Evolutionary conservation across 2,888 invertebrate species (phyloP).

Genomic region (Andrena minutula): DNA sequence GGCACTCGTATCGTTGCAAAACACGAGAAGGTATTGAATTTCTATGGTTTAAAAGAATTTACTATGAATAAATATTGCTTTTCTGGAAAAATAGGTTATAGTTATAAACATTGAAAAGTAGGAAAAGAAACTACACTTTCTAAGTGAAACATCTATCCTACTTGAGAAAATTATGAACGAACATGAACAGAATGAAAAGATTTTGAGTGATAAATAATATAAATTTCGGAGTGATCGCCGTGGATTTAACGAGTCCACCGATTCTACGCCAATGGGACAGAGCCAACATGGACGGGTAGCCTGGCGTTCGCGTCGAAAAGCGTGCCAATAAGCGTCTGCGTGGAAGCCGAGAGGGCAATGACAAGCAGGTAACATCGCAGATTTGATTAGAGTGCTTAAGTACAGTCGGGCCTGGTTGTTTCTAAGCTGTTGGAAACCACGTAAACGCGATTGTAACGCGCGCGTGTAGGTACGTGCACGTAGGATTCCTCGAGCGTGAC

Average conservation of each 20-base stretch:
- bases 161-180: too few relatives aligned
- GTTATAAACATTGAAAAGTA: neutral
- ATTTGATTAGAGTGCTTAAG: conserved; percentile 67
- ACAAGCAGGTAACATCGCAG: conserved; percentile 61
- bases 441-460: conserved; percentile 61
- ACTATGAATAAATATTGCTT: neutral
- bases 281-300: conserved; percentile 14
- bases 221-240: too few relatives aligned
- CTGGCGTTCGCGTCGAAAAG: conserved; percentile 25
- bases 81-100: neutral
- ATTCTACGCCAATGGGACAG: conserved; percentile 24
- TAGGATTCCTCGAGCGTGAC: conserved; percentile 65
- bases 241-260: too few relatives aligned
- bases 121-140: neutral
- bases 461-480: conserved; percentile 25
- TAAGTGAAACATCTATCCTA: too few relatives aligned
- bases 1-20: neutral
- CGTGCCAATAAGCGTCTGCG: conserved; percentile 42
- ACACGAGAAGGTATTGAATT: neutral
- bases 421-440: conserved; percentile 51
- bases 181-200: too few relatives aligned
- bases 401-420: conserved; percentile 29
- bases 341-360: conserved; percentile 55
- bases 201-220: too few relatives aligned
- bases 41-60: neutral